Base-by-base conservation (phyloP, 2,888 invertebrate genomes). In the Callinectes sapidus region DNA sequence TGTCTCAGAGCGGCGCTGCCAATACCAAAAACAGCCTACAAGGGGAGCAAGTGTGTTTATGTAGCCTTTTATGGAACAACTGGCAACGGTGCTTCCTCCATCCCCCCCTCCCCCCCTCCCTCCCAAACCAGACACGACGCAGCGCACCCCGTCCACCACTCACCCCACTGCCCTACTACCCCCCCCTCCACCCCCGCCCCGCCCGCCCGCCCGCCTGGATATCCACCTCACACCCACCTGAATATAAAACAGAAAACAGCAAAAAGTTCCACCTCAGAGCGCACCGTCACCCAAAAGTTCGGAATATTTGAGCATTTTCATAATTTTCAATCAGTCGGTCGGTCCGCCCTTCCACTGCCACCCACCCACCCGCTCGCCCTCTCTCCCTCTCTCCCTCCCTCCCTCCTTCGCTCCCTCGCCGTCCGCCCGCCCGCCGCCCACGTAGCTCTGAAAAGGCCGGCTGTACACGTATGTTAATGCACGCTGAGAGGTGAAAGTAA, bases 401-500 rank as follows among this genome's bases (percentile, higher is more conserved):
- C n/a, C n/a, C n/a, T n/a, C n/a, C n/a, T n/a, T n/a, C n/a, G n/a
- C n/a, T n/a, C n/a, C 71, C 71, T 28, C 23, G 71, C 71, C 28
- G 28, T 61, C 39, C 39, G 6, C 71, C 71, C 81, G 5, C 81
- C 81, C 81, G 18, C 81, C 81, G 81, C 81, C 81, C 81, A 81
- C 81, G 81, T 35, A 32, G 81, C 81, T 35, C 32, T 81, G 81
- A 81, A 81, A 81, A 35, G 81, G 81, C 81, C 13, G 81, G 81
- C 18, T 81, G 16, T 81, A 81, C 81, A 81, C 81, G 81, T 81
- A 81, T 35, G 81, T 81, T 81, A 81, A 81, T 81, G 81, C 81
- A 81, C 35, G 81, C 81, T 81, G 81, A 81, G n/a, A 35, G 81
- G 81, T 81, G 81, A 81, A 81, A 81, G 81, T 81, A 81, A 81